Base-by-base conservation (phyloP, 2,888 invertebrate genomes). In the Gortyna flavago region DNA sequence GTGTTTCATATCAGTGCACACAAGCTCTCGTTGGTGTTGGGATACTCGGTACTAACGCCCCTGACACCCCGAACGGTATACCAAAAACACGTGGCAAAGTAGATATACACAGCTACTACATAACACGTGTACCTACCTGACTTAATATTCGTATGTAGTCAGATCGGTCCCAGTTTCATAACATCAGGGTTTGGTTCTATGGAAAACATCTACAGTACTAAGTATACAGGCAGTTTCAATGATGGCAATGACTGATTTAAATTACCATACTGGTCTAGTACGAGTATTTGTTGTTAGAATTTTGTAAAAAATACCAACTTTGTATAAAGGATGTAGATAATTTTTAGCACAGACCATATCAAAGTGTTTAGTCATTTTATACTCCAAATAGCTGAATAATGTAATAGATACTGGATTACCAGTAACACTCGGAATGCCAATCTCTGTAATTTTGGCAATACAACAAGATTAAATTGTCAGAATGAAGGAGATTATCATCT, bases 11-110 rank as follows among this genome's bases (percentile, higher is more conserved):
- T 66, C 65, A 66, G 75, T 78, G 75, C 75, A 77, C 72, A 82
- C 81, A 74, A 84, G 81, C 80, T 83, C 83, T 90, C 81, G 85
- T 81, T 85, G 83, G 75, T 89, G 88, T 89, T 87, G 85, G 85
- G 86, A 84, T 81, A 84, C 61, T 51, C 81, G 29, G 74, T 59
- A 74, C 44, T 11, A 38, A 67, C 59, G 89, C 85, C 81, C 68
- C 79, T 83, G 79, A 75, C 84, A 68, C 74, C 38, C 35, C 66
- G 54, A 44, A 51, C 41, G 62, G 41, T 44, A 57, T 25, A 66
- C 74, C 80, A 84, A 84, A 80, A 75, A 64, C 82, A 75, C 75
- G 84, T 84, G 70, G 48, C 29, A n/a, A 21, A 61, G 41, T 65
- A 73, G 21, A 13, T 87, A 87, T 82, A 86, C 82, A 51, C 32